Base-by-base conservation (phyloP, 2,888 invertebrate genomes). In the Ophion obscuratus region DNA sequence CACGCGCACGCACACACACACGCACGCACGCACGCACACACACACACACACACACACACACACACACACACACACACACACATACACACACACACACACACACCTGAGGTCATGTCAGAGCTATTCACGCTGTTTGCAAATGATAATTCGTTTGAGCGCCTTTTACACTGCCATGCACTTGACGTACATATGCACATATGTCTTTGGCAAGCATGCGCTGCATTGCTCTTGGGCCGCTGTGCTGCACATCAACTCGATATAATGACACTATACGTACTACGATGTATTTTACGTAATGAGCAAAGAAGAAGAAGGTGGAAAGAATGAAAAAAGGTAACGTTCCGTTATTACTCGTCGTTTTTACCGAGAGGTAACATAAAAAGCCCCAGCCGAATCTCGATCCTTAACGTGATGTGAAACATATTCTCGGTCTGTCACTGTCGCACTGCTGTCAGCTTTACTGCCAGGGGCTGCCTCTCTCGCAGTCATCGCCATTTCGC, bases 81-180 rank as follows among this genome's bases (percentile, higher is more conserved):
- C 40, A 62, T 17, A 59, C 11, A 53, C 47, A 40, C 14, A 5
- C 47, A 2, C n/a, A 40, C 40, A 7, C 40, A 40, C 40, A 7
- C 40, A 40, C 40, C 31, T 40, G 9, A 40, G 40, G 4, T 11
- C 47, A 47, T n/a, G 77, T 40, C 47, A n/a, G 27, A 66, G 62
- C 67, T 74, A 80, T 64, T 82, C 79, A 83, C 83, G 80, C 81
- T 70, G 57, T n/a, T 75, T 61, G 84, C 86, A 88, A 88, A 88
- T 87, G 88, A 89, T 89, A 85, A 88, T 89, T 87, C 87, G 85
- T 70, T 71, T 59, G 47, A 36, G 47, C 44, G 66, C 75, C 44
- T 85, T 80, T 85, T 85, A 44, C 64, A 66, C 71, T 24, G 27
- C 20, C 76, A 47, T 67, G 57, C 4, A 20, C 70, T 70, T 70